phyloP scores from a whole-genome alignment of 2,797 vertebrate genomes.

The Danio jaintianensis region DNA sequence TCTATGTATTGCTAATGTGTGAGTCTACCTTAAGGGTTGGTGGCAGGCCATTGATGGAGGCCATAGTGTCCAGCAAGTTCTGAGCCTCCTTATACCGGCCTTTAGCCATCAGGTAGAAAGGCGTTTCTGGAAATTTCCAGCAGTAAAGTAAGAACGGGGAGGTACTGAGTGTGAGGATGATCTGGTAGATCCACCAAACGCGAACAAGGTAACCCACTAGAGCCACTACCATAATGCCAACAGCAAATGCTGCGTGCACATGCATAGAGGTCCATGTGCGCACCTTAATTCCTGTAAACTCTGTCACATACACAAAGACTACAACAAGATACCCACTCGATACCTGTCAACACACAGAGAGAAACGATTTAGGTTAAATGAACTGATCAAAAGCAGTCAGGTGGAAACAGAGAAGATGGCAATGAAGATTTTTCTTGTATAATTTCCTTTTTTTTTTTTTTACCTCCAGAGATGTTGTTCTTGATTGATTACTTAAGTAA shows the following conservation, averaged over 20 bases:
- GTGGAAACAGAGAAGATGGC: neutral
- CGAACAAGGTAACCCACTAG: slow-evolving; percentile 87
- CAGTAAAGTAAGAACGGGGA: slow-evolving; percentile 90
- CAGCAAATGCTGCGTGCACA: slow-evolving; percentile 90
- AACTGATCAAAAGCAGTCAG: neutral
- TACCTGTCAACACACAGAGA: slow-evolving; percentile 72
- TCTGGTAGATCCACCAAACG: slow-evolving; percentile 93
- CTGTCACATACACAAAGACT: slow-evolving; percentile 94
- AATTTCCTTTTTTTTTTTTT: neutral
- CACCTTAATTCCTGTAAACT: slow-evolving; percentile 89
- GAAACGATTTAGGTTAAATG: neutral
- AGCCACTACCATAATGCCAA: slow-evolving; percentile 90
- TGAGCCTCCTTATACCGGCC: slow-evolving; percentile 83
- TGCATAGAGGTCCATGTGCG: slow-evolving; percentile 95
- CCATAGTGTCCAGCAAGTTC: slow-evolving; percentile 83
- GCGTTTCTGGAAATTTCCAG: slow-evolving; percentile 94
- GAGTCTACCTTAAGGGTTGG: slow-evolving; percentile 74
- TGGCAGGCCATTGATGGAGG: slow-evolving; percentile 82
- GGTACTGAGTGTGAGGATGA: slow-evolving; percentile 86
- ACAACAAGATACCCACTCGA: slow-evolving; percentile 94
- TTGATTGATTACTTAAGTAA: no score
- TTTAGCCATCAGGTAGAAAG: slow-evolving; percentile 91
- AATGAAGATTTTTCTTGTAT: neutral
- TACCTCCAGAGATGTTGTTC: neutral
- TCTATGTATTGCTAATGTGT: neutral